Percentiles rank a stretch among this genome's conserved stretches.
phyloP scores from a whole-genome alignment of 2,113 vertebrate species.

The Argyrosomus japonicus region DNA sequence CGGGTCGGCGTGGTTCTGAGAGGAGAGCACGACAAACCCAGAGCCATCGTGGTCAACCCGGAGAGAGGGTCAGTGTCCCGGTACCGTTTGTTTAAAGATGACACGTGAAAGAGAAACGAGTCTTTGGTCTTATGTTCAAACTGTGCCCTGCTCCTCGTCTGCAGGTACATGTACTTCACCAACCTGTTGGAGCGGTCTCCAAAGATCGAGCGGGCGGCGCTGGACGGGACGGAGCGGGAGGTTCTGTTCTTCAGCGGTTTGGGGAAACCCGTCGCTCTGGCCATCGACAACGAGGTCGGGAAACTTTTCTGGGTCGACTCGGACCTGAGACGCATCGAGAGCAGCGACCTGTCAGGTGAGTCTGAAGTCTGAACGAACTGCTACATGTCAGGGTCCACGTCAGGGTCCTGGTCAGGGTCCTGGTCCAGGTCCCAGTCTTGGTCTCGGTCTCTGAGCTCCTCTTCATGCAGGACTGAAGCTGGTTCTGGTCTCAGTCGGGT shows the following conservation, averaged over 20 bases:
- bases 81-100: too few species aligned
- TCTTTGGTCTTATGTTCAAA: too few species aligned
- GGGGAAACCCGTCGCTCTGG: constrained; percentile 92
- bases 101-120: too few species aligned
- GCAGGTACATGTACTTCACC: constrained; percentile 99
- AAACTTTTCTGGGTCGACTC: constrained; percentile 98
- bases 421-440: too few species aligned
- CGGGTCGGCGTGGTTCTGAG: constrained; percentile 93
- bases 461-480: too few species aligned
- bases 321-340: constrained; percentile 95
- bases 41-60: constrained; percentile 96
- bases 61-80: constrained; percentile 90
- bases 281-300: constrained; percentile 92
- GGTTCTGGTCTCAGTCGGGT: too few species aligned
- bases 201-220: constrained; percentile 94
- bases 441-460: too few species aligned
- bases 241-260: constrained; percentile 95
- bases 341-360: constrained; percentile 97
- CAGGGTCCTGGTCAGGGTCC: too few species aligned
- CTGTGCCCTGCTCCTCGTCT: not conserved
- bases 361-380: not conserved
- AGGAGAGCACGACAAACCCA: constrained; percentile 92
- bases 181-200: constrained; percentile 96
- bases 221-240: constrained; percentile 97
- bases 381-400: too few species aligned